Conservation (phyloP, 2,113 vertebrate genomes). For the Chloropsis cyanopogon region DNA sequence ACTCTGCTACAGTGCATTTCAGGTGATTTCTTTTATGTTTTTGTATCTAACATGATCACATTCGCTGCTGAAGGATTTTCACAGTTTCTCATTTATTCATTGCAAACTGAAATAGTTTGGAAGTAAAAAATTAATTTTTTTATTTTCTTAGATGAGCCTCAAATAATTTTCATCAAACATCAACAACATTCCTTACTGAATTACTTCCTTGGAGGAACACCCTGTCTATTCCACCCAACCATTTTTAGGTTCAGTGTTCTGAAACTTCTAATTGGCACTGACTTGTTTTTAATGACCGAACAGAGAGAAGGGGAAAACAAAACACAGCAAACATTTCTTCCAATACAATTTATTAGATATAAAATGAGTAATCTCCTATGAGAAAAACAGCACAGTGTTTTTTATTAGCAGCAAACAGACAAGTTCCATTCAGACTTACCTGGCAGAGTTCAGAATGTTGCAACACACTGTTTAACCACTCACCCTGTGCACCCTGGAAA, state of each 20-base stretch:
- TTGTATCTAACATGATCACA: neutral
- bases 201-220: conserved; percentile 12
- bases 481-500: conserved; percentile 4
- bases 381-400: neutral
- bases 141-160: neutral
- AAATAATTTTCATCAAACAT: neutral
- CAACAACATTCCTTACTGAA: neutral
- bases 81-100: neutral
- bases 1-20: neutral
- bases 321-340: neutral
- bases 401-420: conserved; percentile 7
- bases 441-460: neutral
- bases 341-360: neutral
- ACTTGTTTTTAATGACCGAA: neutral
- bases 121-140: neutral
- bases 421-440: conserved; percentile 3
- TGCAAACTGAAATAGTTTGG: neutral
- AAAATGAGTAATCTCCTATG: neutral
- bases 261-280: neutral
- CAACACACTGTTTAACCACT: neutral
- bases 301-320: neutral
- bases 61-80: neutral
- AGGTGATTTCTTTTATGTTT: neutral
- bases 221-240: neutral
- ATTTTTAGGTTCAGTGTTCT: neutral